Evolutionary conservation across 2,113 vertebrate species (phyloP).

Genomic region (Desmodus rotundus): DNA sequence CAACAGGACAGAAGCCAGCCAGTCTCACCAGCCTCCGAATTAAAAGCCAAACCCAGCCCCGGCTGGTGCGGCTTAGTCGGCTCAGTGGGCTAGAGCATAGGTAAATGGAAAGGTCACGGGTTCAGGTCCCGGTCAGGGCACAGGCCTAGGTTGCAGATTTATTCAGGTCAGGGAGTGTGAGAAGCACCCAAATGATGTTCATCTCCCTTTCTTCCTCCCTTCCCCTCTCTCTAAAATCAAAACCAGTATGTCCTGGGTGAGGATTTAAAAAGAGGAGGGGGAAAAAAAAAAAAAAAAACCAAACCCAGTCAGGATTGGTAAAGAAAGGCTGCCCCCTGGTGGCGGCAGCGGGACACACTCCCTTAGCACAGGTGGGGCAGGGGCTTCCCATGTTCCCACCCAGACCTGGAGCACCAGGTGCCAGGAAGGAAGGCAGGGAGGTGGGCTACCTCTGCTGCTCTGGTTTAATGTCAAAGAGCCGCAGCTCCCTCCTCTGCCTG

Average conservation of each 20-base stretch:
- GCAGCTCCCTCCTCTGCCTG: slow-evolving; percentile 82
- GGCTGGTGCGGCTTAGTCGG: no score
- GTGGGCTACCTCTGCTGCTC: slow-evolving; percentile 84
- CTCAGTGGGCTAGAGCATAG: no score
- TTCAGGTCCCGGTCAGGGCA: no score
- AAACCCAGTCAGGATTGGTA: not conserved
- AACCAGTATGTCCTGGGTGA: no score
- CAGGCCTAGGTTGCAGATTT: no score
- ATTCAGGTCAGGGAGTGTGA: no score
- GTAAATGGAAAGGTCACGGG: no score
- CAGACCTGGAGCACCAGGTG: accelerated
- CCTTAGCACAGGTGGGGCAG: not conserved
- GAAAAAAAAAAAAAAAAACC: no score
- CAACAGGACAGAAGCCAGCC: not conserved
- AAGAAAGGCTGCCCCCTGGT: slow-evolving; percentile 53
- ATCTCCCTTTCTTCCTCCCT: no score
- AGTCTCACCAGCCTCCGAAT: not conserved
- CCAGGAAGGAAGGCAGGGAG: not conserved
- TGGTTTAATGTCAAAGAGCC: slow-evolving; percentile 87
- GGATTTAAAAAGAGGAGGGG: no score
- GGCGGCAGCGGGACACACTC: not conserved
- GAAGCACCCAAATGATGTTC: no score
- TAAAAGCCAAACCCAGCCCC: not conserved
- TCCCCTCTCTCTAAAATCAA: no score
- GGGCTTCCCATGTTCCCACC: not conserved